phyloP scores from a whole-genome alignment of 2,113 vertebrate species.

The Charina bottae region DNA sequence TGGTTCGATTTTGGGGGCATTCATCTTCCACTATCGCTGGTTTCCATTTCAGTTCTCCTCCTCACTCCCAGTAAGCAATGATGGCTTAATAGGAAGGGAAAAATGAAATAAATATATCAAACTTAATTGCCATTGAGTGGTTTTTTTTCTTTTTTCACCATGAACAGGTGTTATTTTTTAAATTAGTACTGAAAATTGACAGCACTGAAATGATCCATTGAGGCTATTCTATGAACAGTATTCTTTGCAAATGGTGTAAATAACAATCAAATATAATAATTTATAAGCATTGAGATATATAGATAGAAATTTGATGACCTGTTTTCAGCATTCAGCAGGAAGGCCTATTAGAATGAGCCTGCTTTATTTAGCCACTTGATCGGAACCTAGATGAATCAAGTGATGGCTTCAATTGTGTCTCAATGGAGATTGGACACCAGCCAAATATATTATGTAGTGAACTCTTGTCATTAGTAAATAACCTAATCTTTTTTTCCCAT shows the following conservation, averaged over 20 bases:
- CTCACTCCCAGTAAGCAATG: background rate
- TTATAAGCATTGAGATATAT: background rate
- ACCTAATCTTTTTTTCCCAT: conserved; percentile 26
- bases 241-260: fast-evolving
- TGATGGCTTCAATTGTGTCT: background rate
- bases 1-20: background rate
- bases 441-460: conserved; percentile 27
- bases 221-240: fast-evolving
- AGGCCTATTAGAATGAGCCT: background rate
- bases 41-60: background rate
- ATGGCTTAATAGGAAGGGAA: background rate
- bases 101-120: background rate
- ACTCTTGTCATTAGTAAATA: conserved; percentile 15
- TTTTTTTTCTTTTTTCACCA: background rate
- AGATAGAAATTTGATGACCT: background rate
- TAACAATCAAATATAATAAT: background rate
- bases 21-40: background rate
- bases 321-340: background rate
- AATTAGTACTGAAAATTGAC: fast-evolving
- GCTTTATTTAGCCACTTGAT: background rate
- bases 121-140: background rate
- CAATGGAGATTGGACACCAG: background rate
- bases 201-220: background rate
- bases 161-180: fast-evolving
- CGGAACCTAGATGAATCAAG: background rate